These are phyloP conservation scores for Notolepis coatsorum DNA, from an alignment of 2,797 vertebrate genomes.

Conservation along the genomic window DNA sequence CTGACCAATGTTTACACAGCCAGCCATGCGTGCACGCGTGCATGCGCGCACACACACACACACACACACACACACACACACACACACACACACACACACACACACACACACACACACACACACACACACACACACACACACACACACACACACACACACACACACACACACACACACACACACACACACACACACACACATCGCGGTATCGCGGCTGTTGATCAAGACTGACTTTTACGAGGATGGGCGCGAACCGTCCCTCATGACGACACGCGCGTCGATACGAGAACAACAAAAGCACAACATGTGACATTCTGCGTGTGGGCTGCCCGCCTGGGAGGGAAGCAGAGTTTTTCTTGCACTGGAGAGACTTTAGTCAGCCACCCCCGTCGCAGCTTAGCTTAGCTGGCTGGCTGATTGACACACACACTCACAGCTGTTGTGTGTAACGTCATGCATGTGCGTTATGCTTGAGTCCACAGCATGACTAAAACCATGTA, in stretches of 20 bases:
- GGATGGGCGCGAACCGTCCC: neutral
- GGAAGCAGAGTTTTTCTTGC: constrained; percentile 54
- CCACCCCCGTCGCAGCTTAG: constrained; percentile 57
- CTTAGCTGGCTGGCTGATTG: constrained; percentile 48
- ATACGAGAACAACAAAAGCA: constrained; percentile 46
- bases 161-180: neutral
- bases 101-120: neutral
- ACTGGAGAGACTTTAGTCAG: constrained; percentile 68
- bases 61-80: neutral
- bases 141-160: too few species aligned
- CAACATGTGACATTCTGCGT: constrained; percentile 46
- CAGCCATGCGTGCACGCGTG: neutral
- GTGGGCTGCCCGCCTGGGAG: constrained; percentile 48
- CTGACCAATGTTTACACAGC: neutral
- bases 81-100: neutral
- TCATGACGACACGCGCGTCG: constrained; percentile 2
- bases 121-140: too few species aligned
- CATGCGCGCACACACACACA: neutral
- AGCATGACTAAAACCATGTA: constrained; percentile 32
- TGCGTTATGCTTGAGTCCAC: constrained; percentile 46
- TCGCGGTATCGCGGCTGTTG: neutral
- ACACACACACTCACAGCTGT: constrained; percentile 59
- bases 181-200: neutral
- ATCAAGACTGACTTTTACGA: too few species aligned
- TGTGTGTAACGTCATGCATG: constrained; percentile 7